Conservation (phyloP, 2,797 vertebrate species). For the Ataeniobius toweri region DNA sequence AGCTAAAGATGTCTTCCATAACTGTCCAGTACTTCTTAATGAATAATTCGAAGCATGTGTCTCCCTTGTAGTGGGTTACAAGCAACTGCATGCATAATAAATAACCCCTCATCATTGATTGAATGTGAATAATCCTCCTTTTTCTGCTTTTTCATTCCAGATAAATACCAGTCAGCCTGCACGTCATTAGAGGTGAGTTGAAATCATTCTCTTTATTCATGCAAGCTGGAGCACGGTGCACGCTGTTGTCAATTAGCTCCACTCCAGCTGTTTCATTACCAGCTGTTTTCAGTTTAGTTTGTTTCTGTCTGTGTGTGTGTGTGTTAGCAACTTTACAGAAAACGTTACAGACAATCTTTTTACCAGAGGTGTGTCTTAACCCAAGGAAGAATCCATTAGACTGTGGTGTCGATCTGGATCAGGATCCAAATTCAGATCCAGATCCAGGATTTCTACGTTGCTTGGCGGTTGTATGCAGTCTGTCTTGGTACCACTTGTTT, state of each 20-base stretch:
- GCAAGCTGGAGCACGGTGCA: not conserved
- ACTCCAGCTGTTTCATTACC: not conserved
- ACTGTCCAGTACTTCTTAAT: conserved; percentile 5
- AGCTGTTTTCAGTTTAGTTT: not conserved
- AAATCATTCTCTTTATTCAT: conserved; percentile 4
- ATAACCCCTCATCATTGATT: not conserved
- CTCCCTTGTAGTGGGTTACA: conserved; percentile 14
- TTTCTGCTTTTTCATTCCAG: conserved; percentile 68
- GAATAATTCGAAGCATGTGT: conserved; percentile 36
- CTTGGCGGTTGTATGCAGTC: too few relatives aligned
- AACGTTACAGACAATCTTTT: too few relatives aligned
- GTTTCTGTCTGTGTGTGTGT: too few relatives aligned
- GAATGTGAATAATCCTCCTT: conserved; percentile 27
- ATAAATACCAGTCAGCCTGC: conserved; percentile 60
- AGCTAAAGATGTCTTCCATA: conserved; percentile 11
- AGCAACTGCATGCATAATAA: conserved; percentile 11
- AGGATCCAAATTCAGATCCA: too few relatives aligned
- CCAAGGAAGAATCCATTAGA: too few relatives aligned
- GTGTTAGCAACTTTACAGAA: too few relatives aligned
- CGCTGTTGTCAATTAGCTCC: not conserved
- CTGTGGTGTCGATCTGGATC: too few relatives aligned
- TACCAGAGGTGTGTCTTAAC: too few relatives aligned
- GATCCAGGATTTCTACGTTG: too few relatives aligned
- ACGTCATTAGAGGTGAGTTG: conserved; percentile 76
- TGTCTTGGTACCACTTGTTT: not conserved